Conservation (phyloP, 1,140 invertebrate species). For the Maconellicoccus hirsutus region DNA sequence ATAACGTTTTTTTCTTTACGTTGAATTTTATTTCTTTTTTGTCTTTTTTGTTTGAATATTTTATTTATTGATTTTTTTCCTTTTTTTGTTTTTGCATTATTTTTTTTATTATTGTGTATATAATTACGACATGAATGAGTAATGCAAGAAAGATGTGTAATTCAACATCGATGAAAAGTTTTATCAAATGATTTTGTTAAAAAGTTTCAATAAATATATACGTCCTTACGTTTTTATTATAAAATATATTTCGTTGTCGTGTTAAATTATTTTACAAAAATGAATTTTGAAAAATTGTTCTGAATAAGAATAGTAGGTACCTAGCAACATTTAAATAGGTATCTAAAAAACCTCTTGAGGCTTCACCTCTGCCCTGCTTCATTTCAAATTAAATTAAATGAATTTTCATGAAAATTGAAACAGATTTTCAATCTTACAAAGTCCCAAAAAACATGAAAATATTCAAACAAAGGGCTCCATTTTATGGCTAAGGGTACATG, state of each 20-base stretch:
- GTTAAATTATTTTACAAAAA: no score
- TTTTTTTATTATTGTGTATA: background rate
- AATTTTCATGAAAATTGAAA: no score
- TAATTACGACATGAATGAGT: background rate
- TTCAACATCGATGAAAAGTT: background rate
- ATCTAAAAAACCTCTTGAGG: no score
- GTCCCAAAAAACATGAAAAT: no score
- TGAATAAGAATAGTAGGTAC: no score
- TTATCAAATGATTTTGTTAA: constrained; percentile 1
- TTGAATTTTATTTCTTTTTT: background rate
- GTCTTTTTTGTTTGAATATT: background rate
- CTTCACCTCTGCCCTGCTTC: no score
- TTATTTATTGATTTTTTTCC: constrained; percentile 1
- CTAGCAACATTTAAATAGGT: no score
- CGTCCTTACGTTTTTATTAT: constrained; percentile 7
- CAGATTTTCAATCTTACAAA: no score
- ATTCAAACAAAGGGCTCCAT: no score
- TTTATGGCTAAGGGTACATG: no score
- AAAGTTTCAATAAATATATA: background rate
- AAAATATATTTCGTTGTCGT: background rate
- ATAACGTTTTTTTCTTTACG: background rate
- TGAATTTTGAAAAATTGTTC: no score
- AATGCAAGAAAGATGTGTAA: background rate
- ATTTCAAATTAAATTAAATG: no score
- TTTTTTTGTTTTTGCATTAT: constrained; percentile 5